phyloP scores from a whole-genome alignment of 2,888 invertebrate species.

The Drosophila vallismaia region DNA sequence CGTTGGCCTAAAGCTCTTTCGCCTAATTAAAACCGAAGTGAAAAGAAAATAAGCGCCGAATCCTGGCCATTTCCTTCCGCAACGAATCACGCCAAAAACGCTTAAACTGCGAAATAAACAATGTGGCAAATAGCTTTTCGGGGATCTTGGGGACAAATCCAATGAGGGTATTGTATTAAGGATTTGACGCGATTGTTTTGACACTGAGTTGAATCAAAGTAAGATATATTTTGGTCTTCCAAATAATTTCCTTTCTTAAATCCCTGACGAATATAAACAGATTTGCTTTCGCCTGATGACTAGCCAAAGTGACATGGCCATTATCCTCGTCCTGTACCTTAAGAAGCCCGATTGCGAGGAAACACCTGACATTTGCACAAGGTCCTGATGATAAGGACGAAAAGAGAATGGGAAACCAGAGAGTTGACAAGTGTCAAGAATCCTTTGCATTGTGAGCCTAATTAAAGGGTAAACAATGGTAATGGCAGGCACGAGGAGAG shows the following conservation, averaged over 20 bases:
- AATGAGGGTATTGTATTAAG: conserved; percentile 9
- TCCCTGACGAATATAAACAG: too few species aligned
- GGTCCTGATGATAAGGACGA: conserved; percentile 4
- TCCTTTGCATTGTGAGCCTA: conserved; percentile 62
- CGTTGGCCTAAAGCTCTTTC: conserved; percentile 49
- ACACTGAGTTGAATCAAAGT: neutral
- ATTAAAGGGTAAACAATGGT: conserved; percentile 67
- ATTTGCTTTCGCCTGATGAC: neutral
- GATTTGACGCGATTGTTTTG: conserved; percentile 24
- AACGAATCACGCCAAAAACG: conserved; percentile 1
- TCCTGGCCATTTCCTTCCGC: conserved; percentile 14
- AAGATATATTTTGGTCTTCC: neutral
- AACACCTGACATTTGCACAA: conserved; percentile 27
- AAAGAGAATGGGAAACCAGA: conserved; percentile 2
- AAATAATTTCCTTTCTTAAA: neutral
- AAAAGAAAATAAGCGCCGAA: conserved; percentile 16
- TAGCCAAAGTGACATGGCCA: neutral
- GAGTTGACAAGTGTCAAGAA: conserved; percentile 55
- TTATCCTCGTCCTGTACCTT: neutral
- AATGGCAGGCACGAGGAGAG: conserved; percentile 3
- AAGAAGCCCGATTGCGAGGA: conserved; percentile 4
- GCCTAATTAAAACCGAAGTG: conserved; percentile 59
- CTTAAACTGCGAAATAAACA: conserved; percentile 12
- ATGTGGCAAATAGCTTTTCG: conserved; percentile 28
- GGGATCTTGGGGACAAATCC: conserved; percentile 2